Conservation (phyloP, 2,888 invertebrate species). For the Epistrophella euchroma region DNA sequence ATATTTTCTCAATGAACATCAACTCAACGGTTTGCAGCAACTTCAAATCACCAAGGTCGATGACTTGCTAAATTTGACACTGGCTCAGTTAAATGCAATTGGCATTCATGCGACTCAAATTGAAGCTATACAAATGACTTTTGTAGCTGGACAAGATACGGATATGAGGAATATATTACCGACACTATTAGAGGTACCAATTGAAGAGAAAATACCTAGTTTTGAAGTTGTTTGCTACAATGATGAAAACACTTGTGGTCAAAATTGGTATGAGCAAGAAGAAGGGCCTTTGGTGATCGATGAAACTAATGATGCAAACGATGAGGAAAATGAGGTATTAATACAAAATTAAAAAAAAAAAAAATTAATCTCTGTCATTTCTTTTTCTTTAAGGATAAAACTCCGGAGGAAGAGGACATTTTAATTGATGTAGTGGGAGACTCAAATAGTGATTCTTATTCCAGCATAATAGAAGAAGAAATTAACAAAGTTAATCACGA, state of each 20-base stretch:
- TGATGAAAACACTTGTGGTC: not conserved
- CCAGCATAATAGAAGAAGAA: not conserved
- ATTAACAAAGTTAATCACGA: not conserved
- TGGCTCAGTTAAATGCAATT: slow-evolving; percentile 63
- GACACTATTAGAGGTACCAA: not conserved
- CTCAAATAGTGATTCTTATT: not conserved
- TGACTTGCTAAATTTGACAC: slow-evolving; percentile 51
- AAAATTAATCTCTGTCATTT: not conserved
- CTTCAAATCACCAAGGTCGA: slow-evolving; percentile 45
- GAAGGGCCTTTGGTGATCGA: slow-evolving; percentile 60
- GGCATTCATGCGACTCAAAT: slow-evolving; percentile 65
- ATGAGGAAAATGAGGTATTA: slow-evolving; percentile 8
- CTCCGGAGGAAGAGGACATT: not conserved
- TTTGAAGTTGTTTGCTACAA: slow-evolving; percentile 32
- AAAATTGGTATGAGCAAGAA: slow-evolving; percentile 57
- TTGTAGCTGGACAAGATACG: slow-evolving; percentile 43
- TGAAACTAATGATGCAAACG: slow-evolving; percentile 29
- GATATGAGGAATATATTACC: slow-evolving; percentile 60
- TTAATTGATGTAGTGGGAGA: slow-evolving; percentile 38
- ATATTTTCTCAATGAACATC: slow-evolving; percentile 51
- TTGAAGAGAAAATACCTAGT: not conserved
- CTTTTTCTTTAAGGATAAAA: slow-evolving; percentile 10
- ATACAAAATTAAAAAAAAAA: not conserved
- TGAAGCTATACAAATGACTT: slow-evolving; percentile 63
- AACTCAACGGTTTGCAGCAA: slow-evolving; percentile 40